phyloP scores from a whole-genome alignment of 2,113 vertebrate species.

The Hypanus sabinus region DNA sequence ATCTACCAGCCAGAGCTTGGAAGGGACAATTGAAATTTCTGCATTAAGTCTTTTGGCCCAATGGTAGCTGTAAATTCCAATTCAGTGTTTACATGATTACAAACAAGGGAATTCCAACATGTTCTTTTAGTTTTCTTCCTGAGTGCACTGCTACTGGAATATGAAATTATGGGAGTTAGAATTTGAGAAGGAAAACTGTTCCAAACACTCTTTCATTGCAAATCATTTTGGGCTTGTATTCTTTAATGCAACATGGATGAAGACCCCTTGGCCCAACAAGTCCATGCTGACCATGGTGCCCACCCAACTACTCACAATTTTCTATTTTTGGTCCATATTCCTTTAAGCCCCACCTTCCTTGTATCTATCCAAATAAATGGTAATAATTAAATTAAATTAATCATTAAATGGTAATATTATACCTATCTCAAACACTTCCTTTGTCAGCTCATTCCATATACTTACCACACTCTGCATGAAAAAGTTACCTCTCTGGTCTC shows the following conservation, averaged over 20 bases:
- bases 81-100: background rate
- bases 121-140: background rate
- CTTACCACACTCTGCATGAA: too few species aligned
- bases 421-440: too few species aligned
- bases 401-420: too few species aligned
- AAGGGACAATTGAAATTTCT: background rate
- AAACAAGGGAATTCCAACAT: background rate
- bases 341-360: too few species aligned
- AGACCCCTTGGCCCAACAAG: too few species aligned
- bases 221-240: background rate
- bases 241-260: background rate
- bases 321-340: too few species aligned
- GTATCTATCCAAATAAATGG: too few species aligned
- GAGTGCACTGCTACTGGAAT: background rate
- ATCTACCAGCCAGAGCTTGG: background rate
- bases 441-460: too few species aligned
- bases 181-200: background rate
- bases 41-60: background rate
- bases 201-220: background rate
- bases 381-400: too few species aligned
- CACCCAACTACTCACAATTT: too few species aligned
- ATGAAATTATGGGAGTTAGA: background rate
- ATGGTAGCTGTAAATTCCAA: background rate
- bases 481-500: too few species aligned
- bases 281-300: too few species aligned